These are phyloP conservation scores for Cisticola juncidis DNA, from an alignment of 2,113 vertebrate species.

Conservation along the genomic window DNA sequence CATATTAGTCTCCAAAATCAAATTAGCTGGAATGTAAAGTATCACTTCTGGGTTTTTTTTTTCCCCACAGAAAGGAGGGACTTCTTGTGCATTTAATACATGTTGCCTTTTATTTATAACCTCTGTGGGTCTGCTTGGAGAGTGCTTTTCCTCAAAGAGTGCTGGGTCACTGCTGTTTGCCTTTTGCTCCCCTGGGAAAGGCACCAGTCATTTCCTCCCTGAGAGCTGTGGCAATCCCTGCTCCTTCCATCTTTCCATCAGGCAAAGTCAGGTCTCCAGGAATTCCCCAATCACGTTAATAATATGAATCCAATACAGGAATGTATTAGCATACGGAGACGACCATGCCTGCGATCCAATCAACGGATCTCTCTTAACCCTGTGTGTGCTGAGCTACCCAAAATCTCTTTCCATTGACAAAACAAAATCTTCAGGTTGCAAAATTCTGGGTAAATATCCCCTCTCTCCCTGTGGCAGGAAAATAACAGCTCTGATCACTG, in stretches of 20 bases:
- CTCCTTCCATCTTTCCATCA: slow-evolving; percentile 41
- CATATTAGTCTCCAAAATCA: not conserved
- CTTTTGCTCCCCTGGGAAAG: slow-evolving; percentile 43
- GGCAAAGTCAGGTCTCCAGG: slow-evolving; percentile 38
- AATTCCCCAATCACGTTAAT: slow-evolving; percentile 18
- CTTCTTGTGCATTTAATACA: not conserved
- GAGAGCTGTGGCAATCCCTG: slow-evolving; percentile 34
- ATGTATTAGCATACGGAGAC: not conserved
- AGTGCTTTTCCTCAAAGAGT: slow-evolving; percentile 5
- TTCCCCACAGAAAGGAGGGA: not conserved
- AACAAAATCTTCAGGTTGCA: not conserved
- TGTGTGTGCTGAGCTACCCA: not conserved
- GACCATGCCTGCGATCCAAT: not conserved
- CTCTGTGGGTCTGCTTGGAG: slow-evolving; percentile 13
- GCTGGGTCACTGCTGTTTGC: slow-evolving; percentile 64
- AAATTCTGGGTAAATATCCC: not conserved
- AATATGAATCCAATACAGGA: not conserved
- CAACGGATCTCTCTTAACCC: not conserved
- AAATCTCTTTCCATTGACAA: not conserved
- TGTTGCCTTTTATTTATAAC: slow-evolving; percentile 42
- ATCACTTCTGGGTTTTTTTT: not conserved
- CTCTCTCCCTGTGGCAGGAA: not conserved
- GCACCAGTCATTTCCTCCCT: slow-evolving; percentile 22
- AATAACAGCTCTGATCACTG: not conserved
- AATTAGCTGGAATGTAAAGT: not conserved